Base-by-base conservation (phyloP, 2,888 invertebrate genomes). In the Exocentrus adspersus region DNA sequence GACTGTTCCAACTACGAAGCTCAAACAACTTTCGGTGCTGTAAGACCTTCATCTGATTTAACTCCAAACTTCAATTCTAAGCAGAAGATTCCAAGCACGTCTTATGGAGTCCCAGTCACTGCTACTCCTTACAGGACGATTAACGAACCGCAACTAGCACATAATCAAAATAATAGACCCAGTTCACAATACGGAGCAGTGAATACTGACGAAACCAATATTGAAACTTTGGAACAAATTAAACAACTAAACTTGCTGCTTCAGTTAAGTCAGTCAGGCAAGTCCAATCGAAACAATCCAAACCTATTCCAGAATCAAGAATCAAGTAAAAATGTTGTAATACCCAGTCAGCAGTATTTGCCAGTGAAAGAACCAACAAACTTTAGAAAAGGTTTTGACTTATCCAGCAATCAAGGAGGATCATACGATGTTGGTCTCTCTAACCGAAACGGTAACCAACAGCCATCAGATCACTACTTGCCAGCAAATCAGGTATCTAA, bases 201-300 rank as follows among this genome's bases (percentile, higher is more conserved):
- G 7, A 58, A 65, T 51, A 19, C 61, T 9, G 60, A 67, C 45
- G 14, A 60, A 7, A 60, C 51, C 37, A 62, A 64, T 3, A 41
- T 70, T 12, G 72, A 72, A 52, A 68, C 67, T n/a, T 67, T 72
- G 9, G 72, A 65, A 19, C 56, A 64, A 12, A 12, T 64, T 19
- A 61, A 61, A 3, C 30, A 62, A 32, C 41, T 62, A n/a, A 56
- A 57, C 21, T 46, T 57, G 9, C 20, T 57, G 10, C 46, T 57
- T 17, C 57, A 57, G 16, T 45, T 21, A 20, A 46, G 46, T 10
- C 45, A 57, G 32, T 30, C 51, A 2, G 32, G 32, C 6, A n/a
- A 32, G 1, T 9, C 19, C 37, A 37, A n/a, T 43, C 28, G 53
- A 30, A 24, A 60, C n/a, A 59, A 60, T 12, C 58, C 54, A 20